These are phyloP conservation scores for Drosophila orena DNA, from an alignment of 1,140 invertebrate species.

Conservation along the genomic window DNA sequence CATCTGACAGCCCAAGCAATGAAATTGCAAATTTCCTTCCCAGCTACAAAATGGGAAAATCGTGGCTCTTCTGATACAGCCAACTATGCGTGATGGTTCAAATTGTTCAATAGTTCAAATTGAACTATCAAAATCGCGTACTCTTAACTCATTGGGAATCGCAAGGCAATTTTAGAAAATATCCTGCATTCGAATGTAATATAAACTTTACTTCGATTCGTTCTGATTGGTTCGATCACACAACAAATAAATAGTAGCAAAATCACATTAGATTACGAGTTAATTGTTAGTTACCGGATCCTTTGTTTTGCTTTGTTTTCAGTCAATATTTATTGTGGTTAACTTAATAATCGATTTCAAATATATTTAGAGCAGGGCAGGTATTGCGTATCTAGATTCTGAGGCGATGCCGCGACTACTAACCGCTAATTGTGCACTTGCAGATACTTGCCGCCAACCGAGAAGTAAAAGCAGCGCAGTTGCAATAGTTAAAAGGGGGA, in stretches of 20 bases:
- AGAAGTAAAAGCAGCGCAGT: slow-evolving; percentile 11
- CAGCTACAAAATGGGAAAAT: background rate
- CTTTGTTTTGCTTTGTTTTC: too few species aligned
- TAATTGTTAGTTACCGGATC: too few species aligned
- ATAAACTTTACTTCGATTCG: background rate
- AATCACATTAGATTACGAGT: background rate
- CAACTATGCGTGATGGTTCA: too few species aligned
- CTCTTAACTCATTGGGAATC: background rate
- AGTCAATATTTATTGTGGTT: background rate
- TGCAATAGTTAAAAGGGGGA: slow-evolving; percentile 14
- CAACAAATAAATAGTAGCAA: background rate
- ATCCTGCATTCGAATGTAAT: background rate
- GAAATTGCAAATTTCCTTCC: slow-evolving; percentile 26
- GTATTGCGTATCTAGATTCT: slow-evolving; percentile 17
- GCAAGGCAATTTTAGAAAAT: background rate
- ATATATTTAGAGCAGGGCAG: background rate
- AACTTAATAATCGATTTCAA: too few species aligned
- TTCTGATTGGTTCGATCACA: background rate
- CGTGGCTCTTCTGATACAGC: background rate
- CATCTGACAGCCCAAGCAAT: slow-evolving; percentile 14
- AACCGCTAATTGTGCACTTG: slow-evolving; percentile 17
- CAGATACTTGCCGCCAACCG: slow-evolving; percentile 13
- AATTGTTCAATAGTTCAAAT: too few species aligned
- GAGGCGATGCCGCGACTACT: slow-evolving; percentile 30
- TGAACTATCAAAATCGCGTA: background rate